phyloP scores from a whole-genome alignment of 1,140 invertebrate species.

The Drosophila punjabiensis region DNA sequence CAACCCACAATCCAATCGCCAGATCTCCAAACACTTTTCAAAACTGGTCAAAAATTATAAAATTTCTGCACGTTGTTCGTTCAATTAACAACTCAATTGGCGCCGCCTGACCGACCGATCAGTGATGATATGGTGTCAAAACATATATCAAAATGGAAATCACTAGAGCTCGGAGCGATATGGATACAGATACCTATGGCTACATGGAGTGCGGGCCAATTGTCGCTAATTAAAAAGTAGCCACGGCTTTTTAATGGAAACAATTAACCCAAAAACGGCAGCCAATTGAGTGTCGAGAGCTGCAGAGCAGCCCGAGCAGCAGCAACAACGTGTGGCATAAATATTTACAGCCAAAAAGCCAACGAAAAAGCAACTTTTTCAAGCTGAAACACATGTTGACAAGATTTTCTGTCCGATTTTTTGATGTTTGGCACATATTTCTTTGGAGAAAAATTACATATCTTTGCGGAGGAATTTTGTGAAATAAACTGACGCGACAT shows the following conservation, averaged over 20 bases:
- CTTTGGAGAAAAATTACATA: constrained; percentile 39
- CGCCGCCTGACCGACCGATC: constrained; percentile 16
- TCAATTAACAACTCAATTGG: constrained; percentile 83
- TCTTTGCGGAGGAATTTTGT: constrained; percentile 6
- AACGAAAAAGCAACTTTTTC: constrained; percentile 39
- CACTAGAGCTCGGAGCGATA: constrained; percentile 52
- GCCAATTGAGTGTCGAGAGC: constrained; percentile 66
- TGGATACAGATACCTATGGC: constrained; percentile 31
- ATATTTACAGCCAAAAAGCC: constrained; percentile 52
- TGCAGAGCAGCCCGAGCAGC: not conserved
- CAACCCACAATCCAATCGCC: not conserved
- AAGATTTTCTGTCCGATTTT: constrained; percentile 56
- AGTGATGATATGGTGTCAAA: constrained; percentile 69
- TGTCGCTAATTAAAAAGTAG: constrained; percentile 83
- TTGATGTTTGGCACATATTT: constrained; percentile 46
- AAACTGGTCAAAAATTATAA: constrained; percentile 36
- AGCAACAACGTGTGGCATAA: constrained; percentile 52
- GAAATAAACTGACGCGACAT: constrained; percentile 23
- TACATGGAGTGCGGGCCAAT: constrained; percentile 61
- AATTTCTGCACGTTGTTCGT: constrained; percentile 67
- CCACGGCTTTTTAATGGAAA: constrained; percentile 82
- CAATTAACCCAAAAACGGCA: constrained; percentile 82
- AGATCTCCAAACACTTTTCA: constrained; percentile 27
- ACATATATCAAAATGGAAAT: constrained; percentile 81
- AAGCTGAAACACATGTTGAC: constrained; percentile 72